phyloP scores from a whole-genome alignment of 1,140 invertebrate genomes.

The Pygmarrhopalites habei region DNA sequence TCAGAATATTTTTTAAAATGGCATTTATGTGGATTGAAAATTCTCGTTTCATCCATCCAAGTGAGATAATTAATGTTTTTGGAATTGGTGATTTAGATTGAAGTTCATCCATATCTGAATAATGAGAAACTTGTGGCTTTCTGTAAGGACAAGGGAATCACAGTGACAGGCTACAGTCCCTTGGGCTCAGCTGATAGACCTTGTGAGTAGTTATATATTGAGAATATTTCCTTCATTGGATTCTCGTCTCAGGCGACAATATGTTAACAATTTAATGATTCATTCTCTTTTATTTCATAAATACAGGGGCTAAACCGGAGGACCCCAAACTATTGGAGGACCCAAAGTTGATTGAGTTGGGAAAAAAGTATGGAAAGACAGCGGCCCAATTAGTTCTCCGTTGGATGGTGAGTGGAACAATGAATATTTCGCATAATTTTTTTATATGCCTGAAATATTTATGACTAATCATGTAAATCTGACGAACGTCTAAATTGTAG shows the following conservation, averaged over 20 bases:
- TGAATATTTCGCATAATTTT: no score
- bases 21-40: no score
- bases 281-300: no score
- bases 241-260: no score
- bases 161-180: slow-evolving; percentile 70
- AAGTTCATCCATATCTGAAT: slow-evolving; percentile 77
- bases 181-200: slow-evolving; percentile 62
- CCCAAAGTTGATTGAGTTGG: slow-evolving; percentile 55
- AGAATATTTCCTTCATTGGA: no score
- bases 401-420: slow-evolving; percentile 55
- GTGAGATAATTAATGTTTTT: no score
- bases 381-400: slow-evolving; percentile 62
- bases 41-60: no score
- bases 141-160: slow-evolving; percentile 58
- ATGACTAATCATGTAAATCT: no score
- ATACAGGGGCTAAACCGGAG: slow-evolving; percentile 58
- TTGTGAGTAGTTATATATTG: no score
- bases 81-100: slow-evolving; percentile 54
- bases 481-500: slow-evolving; percentile 46
- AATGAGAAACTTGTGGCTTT: slow-evolving; percentile 67
- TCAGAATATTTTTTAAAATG: no score
- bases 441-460: no score
- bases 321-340: slow-evolving; percentile 52
- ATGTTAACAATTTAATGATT: no score
- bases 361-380: slow-evolving; percentile 59